These are phyloP conservation scores for Garra rufa DNA, from an alignment of 2,113 vertebrate genomes.

Conservation along the genomic window DNA sequence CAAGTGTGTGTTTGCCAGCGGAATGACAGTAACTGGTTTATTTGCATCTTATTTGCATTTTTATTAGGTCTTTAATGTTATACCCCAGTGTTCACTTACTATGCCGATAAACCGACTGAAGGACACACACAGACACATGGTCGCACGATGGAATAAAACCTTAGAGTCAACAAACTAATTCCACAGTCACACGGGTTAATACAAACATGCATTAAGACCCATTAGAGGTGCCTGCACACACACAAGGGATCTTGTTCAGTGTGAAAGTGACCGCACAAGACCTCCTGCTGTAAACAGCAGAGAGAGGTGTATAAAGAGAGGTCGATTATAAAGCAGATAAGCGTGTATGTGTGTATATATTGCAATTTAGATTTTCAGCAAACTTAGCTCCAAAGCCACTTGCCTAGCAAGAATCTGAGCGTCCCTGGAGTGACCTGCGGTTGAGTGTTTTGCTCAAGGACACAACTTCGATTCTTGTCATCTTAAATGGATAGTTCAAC, in stretches of 20 bases:
- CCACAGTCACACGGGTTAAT: conserved; percentile 3
- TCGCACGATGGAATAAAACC: not conserved
- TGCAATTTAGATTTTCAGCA: not conserved
- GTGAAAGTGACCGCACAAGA: conserved; percentile 41
- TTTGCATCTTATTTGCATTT: conserved; percentile 48
- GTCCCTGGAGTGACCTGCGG: not conserved
- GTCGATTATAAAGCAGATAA: conserved; percentile 10
- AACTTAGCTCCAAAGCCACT: conserved; percentile 4
- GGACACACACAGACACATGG: conserved; percentile 26
- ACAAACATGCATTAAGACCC: conserved; percentile 31
- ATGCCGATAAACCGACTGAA: conserved; percentile 15
- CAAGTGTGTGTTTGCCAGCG: not conserved
- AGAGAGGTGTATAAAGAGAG: conserved; percentile 27
- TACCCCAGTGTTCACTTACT: conserved; percentile 16
- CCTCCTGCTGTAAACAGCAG: conserved; percentile 37
- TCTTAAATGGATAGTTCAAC: not conserved
- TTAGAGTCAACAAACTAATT: not conserved
- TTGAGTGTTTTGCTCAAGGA: conserved; percentile 20
- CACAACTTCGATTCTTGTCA: not conserved
- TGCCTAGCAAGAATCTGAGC: not conserved
- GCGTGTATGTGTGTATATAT: not conserved
- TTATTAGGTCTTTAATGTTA: conserved; percentile 27
- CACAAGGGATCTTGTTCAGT: conserved; percentile 18
- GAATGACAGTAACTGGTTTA: conserved; percentile 29
- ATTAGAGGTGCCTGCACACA: conserved; percentile 1